Conservation (phyloP, 1,140 invertebrate genomes). For the Chelonus insularis region DNA sequence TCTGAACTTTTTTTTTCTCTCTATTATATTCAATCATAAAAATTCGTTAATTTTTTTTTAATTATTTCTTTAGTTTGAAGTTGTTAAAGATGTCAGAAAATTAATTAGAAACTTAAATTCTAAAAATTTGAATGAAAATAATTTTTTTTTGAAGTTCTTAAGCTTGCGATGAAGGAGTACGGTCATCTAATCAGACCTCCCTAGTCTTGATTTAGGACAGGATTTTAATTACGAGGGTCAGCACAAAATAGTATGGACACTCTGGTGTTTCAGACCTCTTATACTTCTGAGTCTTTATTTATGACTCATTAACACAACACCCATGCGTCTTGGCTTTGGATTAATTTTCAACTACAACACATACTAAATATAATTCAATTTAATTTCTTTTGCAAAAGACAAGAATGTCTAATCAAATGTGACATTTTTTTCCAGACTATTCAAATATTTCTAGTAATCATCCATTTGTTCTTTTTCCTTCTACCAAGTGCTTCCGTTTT, state of each 20-base stretch:
- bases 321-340: background rate
- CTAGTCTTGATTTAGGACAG: conserved; percentile 50
- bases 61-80: too few species aligned
- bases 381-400: too few species aligned
- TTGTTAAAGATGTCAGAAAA: too few species aligned
- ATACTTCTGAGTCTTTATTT: conserved; percentile 41
- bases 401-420: too few species aligned
- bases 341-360: conserved; percentile 5
- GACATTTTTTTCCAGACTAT: too few species aligned
- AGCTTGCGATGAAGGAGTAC: conserved; percentile 28
- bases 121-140: conserved; percentile 3
- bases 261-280: conserved; percentile 9
- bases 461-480: too few species aligned
- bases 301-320: conserved; percentile 27
- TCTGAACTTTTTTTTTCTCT: background rate
- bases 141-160: conserved; percentile 34
- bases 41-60: too few species aligned
- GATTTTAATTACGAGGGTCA: conserved; percentile 55
- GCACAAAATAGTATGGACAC: conserved; percentile 29
- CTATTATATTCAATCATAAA: too few species aligned
- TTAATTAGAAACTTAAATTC: background rate
- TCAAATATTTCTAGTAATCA: too few species aligned
- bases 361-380: background rate
- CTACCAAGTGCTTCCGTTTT: too few species aligned
- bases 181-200: conserved; percentile 40